Base-by-base conservation (phyloP, 2,113 vertebrate genomes). In the Vidua chalybeata region DNA sequence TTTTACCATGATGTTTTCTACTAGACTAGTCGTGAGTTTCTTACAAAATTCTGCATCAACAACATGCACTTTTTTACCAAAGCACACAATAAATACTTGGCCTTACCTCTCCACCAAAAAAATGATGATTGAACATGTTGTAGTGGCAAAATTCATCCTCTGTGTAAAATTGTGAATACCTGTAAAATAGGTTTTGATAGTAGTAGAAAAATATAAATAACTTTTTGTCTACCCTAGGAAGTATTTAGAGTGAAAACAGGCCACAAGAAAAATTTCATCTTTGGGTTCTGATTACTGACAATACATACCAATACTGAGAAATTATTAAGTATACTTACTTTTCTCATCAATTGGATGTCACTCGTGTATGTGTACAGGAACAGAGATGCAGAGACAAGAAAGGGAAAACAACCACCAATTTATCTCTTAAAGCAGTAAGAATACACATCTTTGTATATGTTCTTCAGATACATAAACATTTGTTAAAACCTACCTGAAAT, bases 71-170 rank as follows among this genome's bases (percentile, higher is more conserved):
- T 78, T 31, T 55, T 82, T 30, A 87, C 9, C 85, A 89, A 56
- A 75, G 35, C 7, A 67, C 14, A 80, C 21, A 58, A 56, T 13
- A 81, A 92, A 89, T n/a, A 63, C 21, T 80, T 59, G 48, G 35
- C 43, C 97, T 97, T 98, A 99, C 99, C 99, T 99, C 96, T 96
- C 98, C 99, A 5, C 97, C 98, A 97, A 99, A 99, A 97, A 99
- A 99, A 97, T 99, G 97, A 97, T 99, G 98, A 96, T 99, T 99
- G 97, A 99, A 99, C 99, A 99, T 99, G 95, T 99, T 99, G 96
- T 99, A 99, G 94, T 98, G 99, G 93, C 99, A 99, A 97, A 99
- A 99, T 59, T 99, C 99, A 39, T 98, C 98, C 89, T 98, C 97
- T 54, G 96, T 89, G 89, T 99, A 99, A 98, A 99, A 99, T 89